Evolutionary conservation across 2,113 vertebrate genomes (phyloP).

Genomic region (Otocyon megalotis): DNA sequence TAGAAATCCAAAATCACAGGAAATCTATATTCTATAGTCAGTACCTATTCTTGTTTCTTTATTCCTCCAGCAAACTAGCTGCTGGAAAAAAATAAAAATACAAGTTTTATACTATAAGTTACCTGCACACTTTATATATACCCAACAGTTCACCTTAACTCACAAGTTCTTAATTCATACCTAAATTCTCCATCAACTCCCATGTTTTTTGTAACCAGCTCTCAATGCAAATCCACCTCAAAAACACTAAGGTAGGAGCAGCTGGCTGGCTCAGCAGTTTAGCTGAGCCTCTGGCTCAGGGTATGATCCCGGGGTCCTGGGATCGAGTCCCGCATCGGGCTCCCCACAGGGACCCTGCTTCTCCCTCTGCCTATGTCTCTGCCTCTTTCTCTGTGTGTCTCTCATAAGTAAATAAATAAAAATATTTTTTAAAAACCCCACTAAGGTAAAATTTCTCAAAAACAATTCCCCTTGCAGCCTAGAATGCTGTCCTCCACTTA

Average conservation of each 20-base stretch:
- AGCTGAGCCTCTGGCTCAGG: no score
- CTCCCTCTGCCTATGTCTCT: no score
- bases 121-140: neutral
- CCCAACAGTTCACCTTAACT: neutral
- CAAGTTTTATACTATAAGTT: neutral
- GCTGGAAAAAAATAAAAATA: constrained; percentile 18
- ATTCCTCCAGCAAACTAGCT: neutral
- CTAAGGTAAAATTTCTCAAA: neutral
- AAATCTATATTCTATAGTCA: neutral
- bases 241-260: neutral
- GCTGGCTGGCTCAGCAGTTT: no score
- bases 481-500: neutral
- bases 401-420: no score
- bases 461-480: neutral
- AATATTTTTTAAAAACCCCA: no score
- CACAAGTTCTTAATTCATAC: neutral
- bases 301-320: no score
- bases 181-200: neutral
- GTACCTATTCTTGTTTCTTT: neutral
- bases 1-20: neutral
- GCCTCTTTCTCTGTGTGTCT: no score
- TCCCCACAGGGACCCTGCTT: no score
- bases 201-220: neutral
- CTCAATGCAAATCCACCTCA: neutral
- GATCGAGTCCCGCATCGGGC: no score